These are phyloP conservation scores for Clarias fuscus DNA, from an alignment of 2,797 vertebrate genomes.

Conservation along the genomic window DNA sequence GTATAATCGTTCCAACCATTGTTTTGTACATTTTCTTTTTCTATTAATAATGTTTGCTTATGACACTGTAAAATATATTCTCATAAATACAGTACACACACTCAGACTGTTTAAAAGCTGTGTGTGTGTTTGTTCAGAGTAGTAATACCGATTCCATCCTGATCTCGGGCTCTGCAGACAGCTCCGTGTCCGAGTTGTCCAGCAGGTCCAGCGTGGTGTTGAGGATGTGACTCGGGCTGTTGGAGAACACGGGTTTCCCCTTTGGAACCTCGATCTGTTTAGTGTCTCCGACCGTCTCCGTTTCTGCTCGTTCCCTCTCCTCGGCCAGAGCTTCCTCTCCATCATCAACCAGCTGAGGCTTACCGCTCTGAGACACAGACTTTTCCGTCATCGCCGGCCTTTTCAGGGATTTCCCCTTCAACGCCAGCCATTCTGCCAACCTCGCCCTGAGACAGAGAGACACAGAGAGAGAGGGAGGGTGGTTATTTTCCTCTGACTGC, in stretches of 20 bases:
- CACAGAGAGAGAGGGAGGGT: not conserved
- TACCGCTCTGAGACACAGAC: not conserved
- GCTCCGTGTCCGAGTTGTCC: constrained; percentile 64
- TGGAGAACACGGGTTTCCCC: not conserved
- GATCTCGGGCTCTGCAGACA: constrained; percentile 59
- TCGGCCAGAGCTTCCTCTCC: not conserved
- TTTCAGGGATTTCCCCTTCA: constrained; percentile 74
- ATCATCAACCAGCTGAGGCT: not conserved
- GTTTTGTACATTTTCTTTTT: no score
- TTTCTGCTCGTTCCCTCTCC: not conserved
- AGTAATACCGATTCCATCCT: constrained; percentile 67
- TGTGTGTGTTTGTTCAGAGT: not conserved
- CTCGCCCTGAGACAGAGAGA: constrained; percentile 66
- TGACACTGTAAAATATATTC: not conserved
- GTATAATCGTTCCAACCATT: no score
- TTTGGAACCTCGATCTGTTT: constrained; percentile 11
- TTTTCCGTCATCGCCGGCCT: constrained; percentile 64
- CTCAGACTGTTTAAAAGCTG: not conserved
- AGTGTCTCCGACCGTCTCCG: not conserved
- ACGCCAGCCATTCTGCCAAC: constrained; percentile 72
- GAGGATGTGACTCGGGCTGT: constrained; percentile 56
- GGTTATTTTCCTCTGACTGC: not conserved
- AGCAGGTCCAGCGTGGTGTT: constrained; percentile 72
- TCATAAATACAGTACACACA: not conserved
- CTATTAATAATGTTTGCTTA: not conserved